Evolutionary conservation across 2,113 vertebrate genomes (phyloP).

Genomic region (Recurvirostra avosetta): DNA sequence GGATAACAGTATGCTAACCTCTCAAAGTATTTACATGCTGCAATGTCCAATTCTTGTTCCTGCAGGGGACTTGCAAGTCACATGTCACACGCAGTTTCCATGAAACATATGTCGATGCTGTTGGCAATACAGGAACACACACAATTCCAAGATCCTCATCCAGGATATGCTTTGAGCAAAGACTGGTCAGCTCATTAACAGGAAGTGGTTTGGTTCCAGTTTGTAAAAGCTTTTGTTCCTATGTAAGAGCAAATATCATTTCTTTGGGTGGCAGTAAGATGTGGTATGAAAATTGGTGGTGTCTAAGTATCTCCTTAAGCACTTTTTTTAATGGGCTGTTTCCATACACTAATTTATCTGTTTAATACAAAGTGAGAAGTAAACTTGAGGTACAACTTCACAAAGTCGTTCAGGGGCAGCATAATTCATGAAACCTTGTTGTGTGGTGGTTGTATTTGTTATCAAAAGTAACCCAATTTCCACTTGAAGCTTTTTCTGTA

Average conservation of each 20-base stretch:
- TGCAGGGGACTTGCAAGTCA: not conserved
- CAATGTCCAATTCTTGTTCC: not conserved
- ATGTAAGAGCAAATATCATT: not conserved
- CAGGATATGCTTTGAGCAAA: not conserved
- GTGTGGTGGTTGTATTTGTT: not conserved
- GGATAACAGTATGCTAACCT: not conserved
- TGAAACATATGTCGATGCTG: not conserved
- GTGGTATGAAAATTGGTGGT: not conserved
- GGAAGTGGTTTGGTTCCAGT: not conserved
- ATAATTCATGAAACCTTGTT: not conserved
- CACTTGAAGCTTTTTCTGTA: not conserved
- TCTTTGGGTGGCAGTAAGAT: not conserved
- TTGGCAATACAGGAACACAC: not conserved
- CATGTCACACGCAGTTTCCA: not conserved
- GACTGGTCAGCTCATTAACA: not conserved
- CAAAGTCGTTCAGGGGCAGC: not conserved
- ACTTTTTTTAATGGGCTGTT: not conserved
- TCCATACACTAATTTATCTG: not conserved
- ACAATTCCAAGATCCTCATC: not conserved
- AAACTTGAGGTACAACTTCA: not conserved
- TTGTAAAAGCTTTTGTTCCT: not conserved
- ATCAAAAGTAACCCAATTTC: not conserved
- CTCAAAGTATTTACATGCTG: not conserved
- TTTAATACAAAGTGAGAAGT: not conserved
- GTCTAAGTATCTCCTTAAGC: not conserved